These are phyloP conservation scores for Athalia rosae DNA, from an alignment of 2,888 invertebrate species.

Conservation along the genomic window DNA sequence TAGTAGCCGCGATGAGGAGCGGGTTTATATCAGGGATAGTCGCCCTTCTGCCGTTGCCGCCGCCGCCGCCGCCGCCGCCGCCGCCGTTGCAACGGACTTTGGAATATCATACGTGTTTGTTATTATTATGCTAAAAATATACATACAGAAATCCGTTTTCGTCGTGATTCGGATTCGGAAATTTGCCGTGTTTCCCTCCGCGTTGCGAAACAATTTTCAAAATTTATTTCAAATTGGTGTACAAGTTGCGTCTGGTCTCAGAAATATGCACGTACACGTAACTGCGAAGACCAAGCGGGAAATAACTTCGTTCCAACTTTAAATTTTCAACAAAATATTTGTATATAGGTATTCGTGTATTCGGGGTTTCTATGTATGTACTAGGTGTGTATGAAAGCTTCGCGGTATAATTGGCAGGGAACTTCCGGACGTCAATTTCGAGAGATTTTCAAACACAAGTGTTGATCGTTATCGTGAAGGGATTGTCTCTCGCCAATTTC, in stretches of 20 bases:
- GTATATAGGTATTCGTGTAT: not conserved
- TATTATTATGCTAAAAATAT: constrained; percentile 8
- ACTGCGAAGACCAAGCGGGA: too few relatives aligned
- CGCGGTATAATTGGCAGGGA: constrained; percentile 34
- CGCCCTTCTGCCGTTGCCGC: constrained; percentile 32
- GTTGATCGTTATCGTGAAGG: too few relatives aligned
- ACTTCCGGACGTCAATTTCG: constrained; percentile 7
- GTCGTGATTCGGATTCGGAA: not conserved
- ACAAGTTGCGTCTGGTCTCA: too few relatives aligned
- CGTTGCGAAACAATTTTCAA: too few relatives aligned
- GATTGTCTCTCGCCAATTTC: too few relatives aligned
- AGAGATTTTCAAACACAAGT: too few relatives aligned
- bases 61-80: too few relatives aligned
- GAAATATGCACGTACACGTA: too few relatives aligned
- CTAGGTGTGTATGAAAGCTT: too few relatives aligned
- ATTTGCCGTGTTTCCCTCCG: not conserved
- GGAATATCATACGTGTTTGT: constrained; percentile 8
- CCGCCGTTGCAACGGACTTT: too few relatives aligned
- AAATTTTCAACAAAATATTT: not conserved
- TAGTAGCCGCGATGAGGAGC: not conserved
- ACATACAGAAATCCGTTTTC: not conserved
- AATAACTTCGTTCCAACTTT: not conserved
- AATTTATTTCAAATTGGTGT: too few relatives aligned
- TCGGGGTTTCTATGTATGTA: not conserved
- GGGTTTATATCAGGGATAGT: constrained; percentile 39